Base-by-base conservation (phyloP, 2,888 invertebrate species). In the Lasioglossum malachurum region DNA sequence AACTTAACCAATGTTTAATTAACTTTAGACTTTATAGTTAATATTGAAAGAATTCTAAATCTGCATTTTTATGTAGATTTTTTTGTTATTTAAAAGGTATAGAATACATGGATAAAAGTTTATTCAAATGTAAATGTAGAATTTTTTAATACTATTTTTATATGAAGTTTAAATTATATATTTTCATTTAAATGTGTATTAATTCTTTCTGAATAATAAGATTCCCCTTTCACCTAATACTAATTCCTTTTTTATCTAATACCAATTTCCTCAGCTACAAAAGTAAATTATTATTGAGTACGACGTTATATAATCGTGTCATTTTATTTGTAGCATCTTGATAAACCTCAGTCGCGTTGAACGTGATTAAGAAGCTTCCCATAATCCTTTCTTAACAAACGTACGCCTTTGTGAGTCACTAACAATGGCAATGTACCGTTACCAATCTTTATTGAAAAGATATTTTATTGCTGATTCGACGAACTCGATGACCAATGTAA, bases 391-490 rank as follows among this genome's bases (percentile, higher is more conserved):
- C 35, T 23, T 57, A 53, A 35, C 1, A n/a, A 49, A 78, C 12
- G 49, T 46, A 57, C 49, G 16, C 23, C 41, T 38, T 16, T 8
- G 19, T 67, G 72, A 75, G n/a, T 41, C 57, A 44, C 41, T 38
- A 38, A 27, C 41, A 71, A 71, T 41, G n/a, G 38, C 71, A 74
- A 46, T 27, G 14, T 80, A 86, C 80, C 80, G 82, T 75, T 80
- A 81, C 60, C 46, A 2, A 57, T 79, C 41, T 38, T 46, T 80
- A 64, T 41, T 60, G 77, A 69, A 78, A 38, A 69, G 53, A 71
- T 73, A 80, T 78, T 76, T 78, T 73, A 78, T 73, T 76, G 81
- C 76, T 60, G 75, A 82, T 72, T 64, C 71, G 64, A 72, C 46
- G 75, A 80, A 31, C 73, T 31, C 49, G 35, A 35, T 31, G 74